These are phyloP conservation scores for Eudemis profundana DNA, from an alignment of 2,888 invertebrate species.

Conservation along the genomic window DNA sequence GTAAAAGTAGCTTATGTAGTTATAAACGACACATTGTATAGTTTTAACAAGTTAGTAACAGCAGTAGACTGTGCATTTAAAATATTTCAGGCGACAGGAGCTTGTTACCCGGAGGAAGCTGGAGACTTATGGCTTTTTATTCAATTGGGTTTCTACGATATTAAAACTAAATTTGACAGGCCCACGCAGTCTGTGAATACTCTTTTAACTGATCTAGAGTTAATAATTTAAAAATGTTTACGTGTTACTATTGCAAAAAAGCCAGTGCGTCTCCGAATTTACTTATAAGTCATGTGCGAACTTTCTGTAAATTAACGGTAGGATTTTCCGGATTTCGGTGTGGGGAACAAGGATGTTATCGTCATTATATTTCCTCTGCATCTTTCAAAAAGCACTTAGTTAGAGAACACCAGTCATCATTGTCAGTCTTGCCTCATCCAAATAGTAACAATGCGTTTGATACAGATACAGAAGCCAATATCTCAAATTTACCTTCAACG, in stretches of 20 bases:
- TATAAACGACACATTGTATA: slow-evolving; percentile 11
- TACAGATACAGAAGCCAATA: slow-evolving; percentile 7
- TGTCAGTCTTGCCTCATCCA: slow-evolving; percentile 7
- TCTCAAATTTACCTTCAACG: slow-evolving; percentile 7
- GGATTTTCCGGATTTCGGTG: slow-evolving; percentile 6
- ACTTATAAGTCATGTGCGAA: slow-evolving; percentile 23
- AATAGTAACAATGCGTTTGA: slow-evolving; percentile 6
- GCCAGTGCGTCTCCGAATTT: slow-evolving; percentile 8
- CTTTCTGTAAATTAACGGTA: slow-evolving; percentile 7
- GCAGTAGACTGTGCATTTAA: slow-evolving; percentile 32
- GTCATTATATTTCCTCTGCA: slow-evolving; percentile 7
- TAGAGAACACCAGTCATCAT: slow-evolving; percentile 4
- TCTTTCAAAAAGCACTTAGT: neutral
- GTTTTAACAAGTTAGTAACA: slow-evolving; percentile 23
- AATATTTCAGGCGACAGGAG: slow-evolving; percentile 30
- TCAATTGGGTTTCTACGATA: no score
- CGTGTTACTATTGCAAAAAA: no score
- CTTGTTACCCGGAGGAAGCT: slow-evolving; percentile 25
- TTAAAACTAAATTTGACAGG: no score
- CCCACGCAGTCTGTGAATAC: slow-evolving; percentile 5
- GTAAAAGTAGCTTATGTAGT: slow-evolving; percentile 24
- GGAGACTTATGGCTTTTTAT: no score
- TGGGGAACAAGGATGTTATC: slow-evolving; percentile 1
- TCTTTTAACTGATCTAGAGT: slow-evolving; percentile 8
- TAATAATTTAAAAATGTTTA: neutral